Evolutionary conservation across 2,797 vertebrate species (phyloP), one percentile per base, ranked within the genome.

Genomic region (Thaleichthys pacificus): DNA sequence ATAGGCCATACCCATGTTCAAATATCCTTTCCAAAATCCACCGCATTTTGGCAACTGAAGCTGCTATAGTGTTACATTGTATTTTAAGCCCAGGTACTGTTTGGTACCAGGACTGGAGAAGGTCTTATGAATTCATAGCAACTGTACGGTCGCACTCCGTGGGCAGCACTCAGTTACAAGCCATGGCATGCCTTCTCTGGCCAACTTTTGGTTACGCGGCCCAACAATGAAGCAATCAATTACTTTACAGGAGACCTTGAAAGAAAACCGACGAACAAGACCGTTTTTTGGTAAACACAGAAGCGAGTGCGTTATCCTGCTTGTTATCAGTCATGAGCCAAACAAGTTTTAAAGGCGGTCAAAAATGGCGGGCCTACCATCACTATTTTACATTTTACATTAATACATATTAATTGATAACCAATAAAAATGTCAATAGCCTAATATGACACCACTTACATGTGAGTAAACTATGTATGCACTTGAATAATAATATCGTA

Each of bases 131-230:
- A 65, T 65, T 21, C 9, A 21, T 9, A 22, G 22, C 58, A 26
- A 51, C 6, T 21, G 64, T 49, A 14, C 12, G 8, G 42, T 26
- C 14, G 47, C 42, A 26, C 22, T 51, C 42, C 14, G 42, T 47
- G 42, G 42, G 11, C 21, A 15, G 5, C 42, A 14, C 68, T 11
- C 62, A 9, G 26, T 73, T 70, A 69, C 75, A 71, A 71, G 74
- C 64, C 72, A 56, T 67, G 70, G 61, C 77, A 69, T 77, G 79
- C 24, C 54, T 19, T 66, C 32, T 19, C 2, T 73, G 21, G 4
- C 47, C 28, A 47, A 7, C 54, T 58, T 4, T 56, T 66, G 38
- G 68, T 72, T 61, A 75, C 9, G 42, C 9, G 2, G 42, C 9
- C 42, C 9, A 19, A 64, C 51, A 67, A 63, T 24, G 0, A 17